These are phyloP conservation scores for Limnephilus rhombicus DNA, from an alignment of 2,888 invertebrate species.

Conservation along the genomic window DNA sequence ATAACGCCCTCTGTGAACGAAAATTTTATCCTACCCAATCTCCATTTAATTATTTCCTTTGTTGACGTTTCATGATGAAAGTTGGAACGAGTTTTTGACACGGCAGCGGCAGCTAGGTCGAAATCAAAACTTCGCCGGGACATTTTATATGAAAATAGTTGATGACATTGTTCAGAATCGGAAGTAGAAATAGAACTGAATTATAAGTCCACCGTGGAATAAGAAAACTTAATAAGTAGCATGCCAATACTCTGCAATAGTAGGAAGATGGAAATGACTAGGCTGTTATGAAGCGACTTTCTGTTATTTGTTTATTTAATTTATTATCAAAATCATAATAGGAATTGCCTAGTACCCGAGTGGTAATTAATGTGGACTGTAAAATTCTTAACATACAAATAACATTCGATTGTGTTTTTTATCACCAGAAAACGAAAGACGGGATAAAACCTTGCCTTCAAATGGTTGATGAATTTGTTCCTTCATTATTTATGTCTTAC, in stretches of 20 bases:
- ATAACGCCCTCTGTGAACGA: conserved; percentile 3
- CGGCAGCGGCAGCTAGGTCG: conserved; percentile 6
- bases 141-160: background rate
- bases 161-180: background rate
- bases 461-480: too few relatives aligned
- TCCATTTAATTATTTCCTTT: conserved; percentile 41
- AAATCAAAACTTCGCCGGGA: background rate
- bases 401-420: too few relatives aligned
- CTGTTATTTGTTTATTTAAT: too few relatives aligned
- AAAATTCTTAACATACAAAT: too few relatives aligned
- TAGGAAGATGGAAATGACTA: background rate
- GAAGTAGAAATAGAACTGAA: background rate
- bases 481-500: too few relatives aligned
- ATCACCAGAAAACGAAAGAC: too few relatives aligned
- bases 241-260: background rate
- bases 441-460: too few relatives aligned
- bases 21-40: conserved; percentile 30
- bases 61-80: conserved; percentile 26
- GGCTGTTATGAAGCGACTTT: too few relatives aligned
- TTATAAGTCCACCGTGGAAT: background rate
- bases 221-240: background rate
- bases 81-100: conserved; percentile 22
- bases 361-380: too few relatives aligned
- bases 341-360: too few relatives aligned
- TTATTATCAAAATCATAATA: too few relatives aligned